These are phyloP conservation scores for Brachyptera putata DNA, from an alignment of 2,888 invertebrate genomes.

Conservation along the genomic window DNA sequence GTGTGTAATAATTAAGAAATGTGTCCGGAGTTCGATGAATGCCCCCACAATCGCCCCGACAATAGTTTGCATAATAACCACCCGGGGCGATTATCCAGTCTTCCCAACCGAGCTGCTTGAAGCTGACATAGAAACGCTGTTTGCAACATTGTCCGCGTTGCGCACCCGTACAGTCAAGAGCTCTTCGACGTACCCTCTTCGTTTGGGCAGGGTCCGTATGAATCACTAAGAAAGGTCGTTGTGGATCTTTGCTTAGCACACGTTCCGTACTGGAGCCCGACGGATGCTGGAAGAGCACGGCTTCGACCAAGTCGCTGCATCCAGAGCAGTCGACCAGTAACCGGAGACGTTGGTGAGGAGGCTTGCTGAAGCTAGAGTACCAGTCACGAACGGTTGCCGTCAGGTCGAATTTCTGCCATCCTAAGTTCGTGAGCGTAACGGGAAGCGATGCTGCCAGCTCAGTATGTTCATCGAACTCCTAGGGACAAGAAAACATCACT, in stretches of 20 bases:
- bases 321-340: constrained; percentile 82
- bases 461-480: constrained; percentile 58
- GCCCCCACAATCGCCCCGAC: constrained; percentile 81
- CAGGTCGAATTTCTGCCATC: constrained; percentile 85
- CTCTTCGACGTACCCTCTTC: constrained; percentile 69
- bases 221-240: constrained; percentile 79
- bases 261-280: constrained; percentile 21
- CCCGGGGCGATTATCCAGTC: constrained; percentile 90
- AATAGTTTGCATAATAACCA: constrained; percentile 92
- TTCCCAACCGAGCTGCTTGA: constrained; percentile 88
- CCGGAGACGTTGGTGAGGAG: constrained; percentile 58
- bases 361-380: constrained; percentile 49
- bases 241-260: constrained; percentile 49
- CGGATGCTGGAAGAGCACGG: constrained; percentile 47
- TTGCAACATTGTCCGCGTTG: constrained; percentile 76
- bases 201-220: constrained; percentile 68
- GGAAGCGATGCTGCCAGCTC: constrained; percentile 53
- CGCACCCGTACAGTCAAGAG: constrained; percentile 75
- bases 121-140: constrained; percentile 86
- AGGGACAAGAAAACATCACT: constrained; percentile 24
- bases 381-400: constrained; percentile 72
- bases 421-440: constrained; percentile 61
- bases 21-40: constrained; percentile 74
- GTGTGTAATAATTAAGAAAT: constrained; percentile 82
- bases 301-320: constrained; percentile 67